phyloP scores from a whole-genome alignment of 2,888 invertebrate species.

The Chrysolina americana region DNA sequence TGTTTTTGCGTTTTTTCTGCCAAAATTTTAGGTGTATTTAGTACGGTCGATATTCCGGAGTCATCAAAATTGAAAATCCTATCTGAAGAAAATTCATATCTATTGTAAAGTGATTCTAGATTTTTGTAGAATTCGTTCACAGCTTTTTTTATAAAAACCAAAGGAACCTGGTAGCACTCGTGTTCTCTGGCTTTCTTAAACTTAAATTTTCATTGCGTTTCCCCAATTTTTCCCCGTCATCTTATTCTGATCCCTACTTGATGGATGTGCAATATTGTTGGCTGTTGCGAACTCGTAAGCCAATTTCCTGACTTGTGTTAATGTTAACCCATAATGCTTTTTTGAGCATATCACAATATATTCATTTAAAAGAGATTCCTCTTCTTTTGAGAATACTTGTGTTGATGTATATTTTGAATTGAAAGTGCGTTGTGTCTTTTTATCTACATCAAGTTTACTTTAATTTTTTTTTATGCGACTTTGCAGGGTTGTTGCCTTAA shows the following conservation, averaged over 20 bases:
- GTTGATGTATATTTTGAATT: slow-evolving; percentile 39
- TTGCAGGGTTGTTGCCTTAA: slow-evolving; percentile 48
- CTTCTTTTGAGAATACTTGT: slow-evolving; percentile 46
- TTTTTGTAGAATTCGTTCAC: slow-evolving; percentile 54
- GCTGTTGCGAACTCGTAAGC: slow-evolving; percentile 24
- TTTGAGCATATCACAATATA: slow-evolving; percentile 36
- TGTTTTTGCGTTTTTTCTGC: slow-evolving; percentile 47
- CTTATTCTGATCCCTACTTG: slow-evolving; percentile 2
- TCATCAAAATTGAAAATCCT: slow-evolving; percentile 54
- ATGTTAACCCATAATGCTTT: slow-evolving; percentile 51
- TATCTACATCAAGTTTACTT: slow-evolving; percentile 28
- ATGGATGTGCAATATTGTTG: background rate
- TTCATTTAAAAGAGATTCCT: slow-evolving; percentile 44
- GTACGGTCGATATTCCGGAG: slow-evolving; percentile 54
- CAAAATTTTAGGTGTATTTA: slow-evolving; percentile 51
- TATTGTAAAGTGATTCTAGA: slow-evolving; percentile 31
- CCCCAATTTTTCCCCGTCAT: slow-evolving; percentile 7
- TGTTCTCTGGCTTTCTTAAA: slow-evolving; percentile 32
- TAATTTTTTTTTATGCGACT: slow-evolving; percentile 40
- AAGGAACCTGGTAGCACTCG: slow-evolving; percentile 40
- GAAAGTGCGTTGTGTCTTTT: slow-evolving; percentile 21
- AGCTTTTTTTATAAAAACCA: slow-evolving; percentile 54
- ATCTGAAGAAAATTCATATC: no score
- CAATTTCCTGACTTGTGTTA: slow-evolving; percentile 41
- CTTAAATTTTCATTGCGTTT: slow-evolving; percentile 26